phyloP scores from a whole-genome alignment of 2,113 vertebrate species.

The Cisticola juncidis region DNA sequence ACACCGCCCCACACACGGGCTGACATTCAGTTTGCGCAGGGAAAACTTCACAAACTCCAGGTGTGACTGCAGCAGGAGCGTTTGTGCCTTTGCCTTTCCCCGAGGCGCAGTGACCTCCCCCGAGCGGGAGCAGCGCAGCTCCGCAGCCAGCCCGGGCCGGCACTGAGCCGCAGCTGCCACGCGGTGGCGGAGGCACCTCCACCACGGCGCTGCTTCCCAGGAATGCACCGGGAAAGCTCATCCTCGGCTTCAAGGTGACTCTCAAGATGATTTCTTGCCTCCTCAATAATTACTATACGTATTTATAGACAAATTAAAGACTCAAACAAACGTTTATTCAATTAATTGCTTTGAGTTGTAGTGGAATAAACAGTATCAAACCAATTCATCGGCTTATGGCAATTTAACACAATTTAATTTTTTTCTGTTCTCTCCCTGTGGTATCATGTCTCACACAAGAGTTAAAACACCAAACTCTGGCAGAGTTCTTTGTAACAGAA shows the following conservation, averaged over 20 bases:
- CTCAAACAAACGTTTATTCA: conserved; percentile 29
- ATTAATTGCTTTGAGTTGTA: neutral
- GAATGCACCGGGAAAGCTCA: neutral
- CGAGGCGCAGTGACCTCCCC: neutral
- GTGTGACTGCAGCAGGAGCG: neutral
- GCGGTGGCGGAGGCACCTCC: conserved; percentile 30
- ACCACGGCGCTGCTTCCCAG: neutral
- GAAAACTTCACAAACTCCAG: neutral
- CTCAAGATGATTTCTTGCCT: neutral
- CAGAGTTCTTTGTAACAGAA: neutral
- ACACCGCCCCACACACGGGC: neutral
- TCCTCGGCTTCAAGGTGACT: conserved; percentile 58
- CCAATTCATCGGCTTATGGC: neutral
- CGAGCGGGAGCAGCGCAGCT: neutral
- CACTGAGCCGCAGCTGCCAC: neutral
- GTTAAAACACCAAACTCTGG: neutral
- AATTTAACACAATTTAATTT: neutral
- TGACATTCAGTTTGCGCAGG: neutral
- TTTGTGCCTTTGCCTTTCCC: neutral
- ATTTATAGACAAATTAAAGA: conserved; percentile 35
- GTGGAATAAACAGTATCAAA: conserved; percentile 31
- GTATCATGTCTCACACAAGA: neutral
- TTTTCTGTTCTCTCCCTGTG: neutral
- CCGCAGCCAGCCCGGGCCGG: neutral
- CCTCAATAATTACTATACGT: neutral